Base-by-base conservation (phyloP, 2,888 invertebrate species). In the Ormyrus pomaceus region DNA sequence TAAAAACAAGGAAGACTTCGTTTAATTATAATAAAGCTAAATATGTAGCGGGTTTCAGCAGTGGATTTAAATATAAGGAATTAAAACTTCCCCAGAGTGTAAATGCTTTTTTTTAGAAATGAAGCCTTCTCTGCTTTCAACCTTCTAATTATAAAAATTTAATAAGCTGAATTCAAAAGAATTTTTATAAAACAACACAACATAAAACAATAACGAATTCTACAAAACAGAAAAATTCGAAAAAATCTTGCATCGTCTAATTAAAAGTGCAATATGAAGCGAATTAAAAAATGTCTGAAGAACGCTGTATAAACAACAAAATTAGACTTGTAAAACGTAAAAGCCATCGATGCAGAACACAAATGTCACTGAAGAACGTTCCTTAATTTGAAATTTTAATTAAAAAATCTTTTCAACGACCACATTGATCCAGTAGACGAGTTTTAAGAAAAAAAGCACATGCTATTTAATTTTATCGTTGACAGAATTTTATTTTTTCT, bases 401-500 rank as follows among this genome's bases (percentile, higher is more conserved):
- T 8, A 59, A 58, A 5, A 46, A 10, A 46, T 46, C 19, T 51
- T 10, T n/a, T 6, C n/a, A 69, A 66, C 19, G 58, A 58, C n/a
- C 34, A 34, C 34, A 34, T 34, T 34, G 34, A 34, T 34, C 34
- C 34, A 34, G 34, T 34, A 34, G 34, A 34, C 0, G 34, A 34
- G 34, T 48, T 64, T 48, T 48, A 64, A 53, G n/a, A 59, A 50
- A n/a, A 45, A 61, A 76, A 76, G 69, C 69, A 45, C 76, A 76
- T 76, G 76, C 76, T 55, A 7, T 53, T 51, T n/a, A 10, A 45
- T 45, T 55, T 59, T 45, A 73, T 64, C 46, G 69, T 62, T 69
- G 76, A 55, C 62, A 76, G 76, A 53, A 46, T 61, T 13, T 34
- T 34, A 34, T 34, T 34, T 4, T 34, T 34, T 34, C 34, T 34